phyloP scores from a whole-genome alignment of 2,888 invertebrate genomes.

The Hirtodrosophila alboralis region DNA sequence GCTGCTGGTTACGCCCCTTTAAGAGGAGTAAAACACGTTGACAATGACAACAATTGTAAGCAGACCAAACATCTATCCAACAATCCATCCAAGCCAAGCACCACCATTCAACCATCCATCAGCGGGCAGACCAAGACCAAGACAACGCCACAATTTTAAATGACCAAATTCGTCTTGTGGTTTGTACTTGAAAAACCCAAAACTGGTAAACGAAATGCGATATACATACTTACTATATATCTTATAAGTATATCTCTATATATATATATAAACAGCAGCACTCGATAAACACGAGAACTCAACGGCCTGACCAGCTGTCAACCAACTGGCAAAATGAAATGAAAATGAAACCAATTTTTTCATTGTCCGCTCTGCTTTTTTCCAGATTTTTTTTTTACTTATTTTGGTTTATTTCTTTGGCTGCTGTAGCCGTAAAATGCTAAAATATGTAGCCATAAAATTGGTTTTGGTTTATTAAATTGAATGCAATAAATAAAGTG shows the following conservation, averaged over 20 bases:
- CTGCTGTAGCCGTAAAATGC: constrained; percentile 39
- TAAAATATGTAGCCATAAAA: constrained; percentile 77
- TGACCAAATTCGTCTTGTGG: constrained; percentile 78
- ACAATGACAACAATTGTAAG: constrained; percentile 78
- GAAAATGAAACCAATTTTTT: constrained; percentile 63
- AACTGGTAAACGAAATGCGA: constrained; percentile 69
- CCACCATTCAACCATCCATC: constrained; percentile 50
- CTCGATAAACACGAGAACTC: constrained; percentile 36
- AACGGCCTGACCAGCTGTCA: constrained; percentile 50
- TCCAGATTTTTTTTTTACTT: constrained; percentile 6
- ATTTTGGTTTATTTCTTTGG: constrained; percentile 18
- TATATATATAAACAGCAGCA: too few species aligned
- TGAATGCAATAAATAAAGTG: constrained; percentile 53
- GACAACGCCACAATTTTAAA: constrained; percentile 74
- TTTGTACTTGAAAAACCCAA: constrained; percentile 77
- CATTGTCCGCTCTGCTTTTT: constrained; percentile 18
- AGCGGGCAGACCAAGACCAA: constrained; percentile 47
- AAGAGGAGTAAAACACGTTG: constrained; percentile 67
- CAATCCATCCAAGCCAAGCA: constrained; percentile 26
- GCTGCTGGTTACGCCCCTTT: constrained; percentile 48
- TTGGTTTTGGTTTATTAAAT: constrained; percentile 54
- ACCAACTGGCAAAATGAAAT: constrained; percentile 60
- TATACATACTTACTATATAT: constrained; percentile 22
- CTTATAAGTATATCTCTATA: constrained; percentile 1
- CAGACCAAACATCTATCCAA: constrained; percentile 50